phyloP scores from a whole-genome alignment of 2,888 invertebrate genomes.

The Eupithecia vulgata region DNA sequence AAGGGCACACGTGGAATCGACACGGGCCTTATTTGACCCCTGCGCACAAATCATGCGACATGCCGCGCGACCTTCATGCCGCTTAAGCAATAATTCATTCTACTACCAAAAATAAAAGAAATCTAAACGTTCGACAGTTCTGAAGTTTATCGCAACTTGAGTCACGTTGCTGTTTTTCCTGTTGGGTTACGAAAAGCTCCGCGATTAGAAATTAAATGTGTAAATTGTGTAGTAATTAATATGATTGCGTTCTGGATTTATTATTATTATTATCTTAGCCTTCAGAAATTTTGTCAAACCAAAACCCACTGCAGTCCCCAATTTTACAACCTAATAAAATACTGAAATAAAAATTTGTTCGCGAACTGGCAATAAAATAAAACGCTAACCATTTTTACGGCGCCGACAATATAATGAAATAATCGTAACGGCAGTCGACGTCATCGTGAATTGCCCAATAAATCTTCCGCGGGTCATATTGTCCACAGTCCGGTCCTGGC shows the following conservation, averaged over 20 bases:
- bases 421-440: conserved; percentile 81
- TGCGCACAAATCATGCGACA: conserved; percentile 78
- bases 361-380: conserved; percentile 80
- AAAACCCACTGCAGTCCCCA: conserved; percentile 61
- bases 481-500: conserved; percentile 81
- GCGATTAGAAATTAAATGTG: neutral
- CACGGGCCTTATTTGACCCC: conserved; percentile 63
- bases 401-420: conserved; percentile 83
- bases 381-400: conserved; percentile 82
- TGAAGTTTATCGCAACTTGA: neutral
- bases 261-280: conserved; percentile 38
- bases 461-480: conserved; percentile 84
- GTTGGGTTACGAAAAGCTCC: no score
- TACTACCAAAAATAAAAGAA: conserved; percentile 22
- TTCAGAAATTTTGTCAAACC: conserved; percentile 57
- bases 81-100: conserved; percentile 32
- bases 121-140: conserved; percentile 15
- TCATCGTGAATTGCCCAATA: conserved; percentile 81
- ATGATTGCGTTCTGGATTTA: conserved; percentile 40
- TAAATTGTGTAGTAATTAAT: conserved; percentile 26
- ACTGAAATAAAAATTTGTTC: conserved; percentile 79
- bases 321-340: conserved; percentile 81
- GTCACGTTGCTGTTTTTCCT: neutral
- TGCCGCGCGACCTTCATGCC: conserved; percentile 48
- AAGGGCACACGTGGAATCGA: conserved; percentile 69